A percentile compares a stretch with the other conserved stretches of the same genome.
Conservation (phyloP, 2,113 vertebrate genomes). For the Phocoena phocoena region DNA sequence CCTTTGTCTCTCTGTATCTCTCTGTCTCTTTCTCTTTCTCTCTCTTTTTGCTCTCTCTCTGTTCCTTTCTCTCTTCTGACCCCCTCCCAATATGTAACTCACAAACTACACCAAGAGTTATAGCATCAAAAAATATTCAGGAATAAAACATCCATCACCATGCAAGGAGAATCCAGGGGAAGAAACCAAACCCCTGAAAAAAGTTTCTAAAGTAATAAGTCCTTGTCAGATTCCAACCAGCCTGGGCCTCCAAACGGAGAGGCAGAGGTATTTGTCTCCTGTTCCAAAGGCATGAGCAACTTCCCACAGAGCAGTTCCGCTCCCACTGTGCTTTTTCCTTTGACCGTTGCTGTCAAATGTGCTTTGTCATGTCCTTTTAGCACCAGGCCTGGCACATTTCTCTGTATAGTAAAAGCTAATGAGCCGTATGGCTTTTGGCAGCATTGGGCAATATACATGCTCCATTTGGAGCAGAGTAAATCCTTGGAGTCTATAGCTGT, state of each 20-base stretch:
- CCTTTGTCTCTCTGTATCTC: neutral
- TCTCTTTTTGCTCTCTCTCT: neutral
- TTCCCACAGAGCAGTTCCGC: conserved; percentile 54
- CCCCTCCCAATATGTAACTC: neutral
- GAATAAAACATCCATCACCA: conserved; percentile 35
- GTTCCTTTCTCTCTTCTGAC: neutral
- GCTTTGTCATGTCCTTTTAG: conserved; percentile 82
- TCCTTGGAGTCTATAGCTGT: conserved; percentile 77
- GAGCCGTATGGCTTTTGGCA: conserved; percentile 82
- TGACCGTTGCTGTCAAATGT: conserved; percentile 79
- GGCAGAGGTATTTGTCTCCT: neutral
- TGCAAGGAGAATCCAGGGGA: conserved; percentile 30
- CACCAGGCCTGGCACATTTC: conserved; percentile 80
- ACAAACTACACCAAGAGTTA: conserved; percentile 52
- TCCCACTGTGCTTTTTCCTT: conserved; percentile 75
- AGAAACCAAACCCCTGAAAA: conserved; percentile 54
- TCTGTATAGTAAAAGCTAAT: conserved; percentile 85
- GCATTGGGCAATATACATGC: conserved; percentile 74
- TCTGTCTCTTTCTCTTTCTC: neutral
- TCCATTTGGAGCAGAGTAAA: conserved; percentile 81
- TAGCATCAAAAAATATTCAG: conserved; percentile 1
- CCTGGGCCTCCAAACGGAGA: neutral
- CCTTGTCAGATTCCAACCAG: conserved; percentile 59
- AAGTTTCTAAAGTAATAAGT: conserved; percentile 51
- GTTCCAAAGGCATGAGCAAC: conserved; percentile 65